These are phyloP conservation scores for Gadopsis marmoratus DNA, from an alignment of 2,797 vertebrate species.

Conservation along the genomic window DNA sequence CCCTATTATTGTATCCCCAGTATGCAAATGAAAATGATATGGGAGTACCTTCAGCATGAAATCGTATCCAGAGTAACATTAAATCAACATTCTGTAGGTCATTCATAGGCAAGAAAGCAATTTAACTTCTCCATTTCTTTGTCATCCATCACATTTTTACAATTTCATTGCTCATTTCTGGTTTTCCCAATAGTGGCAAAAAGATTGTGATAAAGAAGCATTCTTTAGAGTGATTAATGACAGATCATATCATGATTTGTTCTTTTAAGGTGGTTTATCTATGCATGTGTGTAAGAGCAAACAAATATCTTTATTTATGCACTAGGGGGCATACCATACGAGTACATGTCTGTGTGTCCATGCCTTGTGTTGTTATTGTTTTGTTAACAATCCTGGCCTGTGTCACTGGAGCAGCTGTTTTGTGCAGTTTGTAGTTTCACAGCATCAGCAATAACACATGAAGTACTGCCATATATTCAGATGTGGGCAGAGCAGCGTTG, in stretches of 20 bases:
- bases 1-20: not conserved
- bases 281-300: not conserved
- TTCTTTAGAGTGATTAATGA: not conserved
- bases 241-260: not conserved
- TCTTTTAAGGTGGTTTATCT: not conserved
- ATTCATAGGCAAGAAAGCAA: not conserved
- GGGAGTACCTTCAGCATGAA: not conserved
- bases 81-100: not conserved
- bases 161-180: not conserved
- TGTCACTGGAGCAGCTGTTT: constrained; percentile 73
- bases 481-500: constrained; percentile 51
- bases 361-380: constrained; percentile 68
- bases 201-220: not conserved
- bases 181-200: not conserved
- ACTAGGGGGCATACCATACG: constrained; percentile 74
- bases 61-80: not conserved
- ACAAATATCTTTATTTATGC: constrained; percentile 40
- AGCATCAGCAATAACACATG: constrained; percentile 81
- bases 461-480: constrained; percentile 71
- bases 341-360: constrained; percentile 38
- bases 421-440: constrained; percentile 78
- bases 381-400: constrained; percentile 69
- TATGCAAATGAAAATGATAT: not conserved
- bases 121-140: not conserved
- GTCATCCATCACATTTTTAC: not conserved